Conservation (phyloP, 2,113 vertebrate genomes). For the Serinus canaria region DNA sequence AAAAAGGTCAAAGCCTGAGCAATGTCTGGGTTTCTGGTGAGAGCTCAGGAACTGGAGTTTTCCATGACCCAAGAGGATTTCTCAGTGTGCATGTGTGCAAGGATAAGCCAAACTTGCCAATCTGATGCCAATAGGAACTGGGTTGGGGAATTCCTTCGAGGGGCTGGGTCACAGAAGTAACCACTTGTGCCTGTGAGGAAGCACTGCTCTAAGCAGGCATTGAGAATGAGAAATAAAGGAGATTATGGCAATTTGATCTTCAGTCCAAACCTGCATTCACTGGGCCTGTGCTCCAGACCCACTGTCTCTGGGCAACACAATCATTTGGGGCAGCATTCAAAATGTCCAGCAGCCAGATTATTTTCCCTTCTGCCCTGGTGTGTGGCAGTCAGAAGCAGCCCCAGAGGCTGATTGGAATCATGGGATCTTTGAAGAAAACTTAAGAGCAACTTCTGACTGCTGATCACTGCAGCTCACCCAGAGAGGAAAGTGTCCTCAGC, state of each 20-base stretch:
- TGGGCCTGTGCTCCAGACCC: not conserved
- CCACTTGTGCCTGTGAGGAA: not conserved
- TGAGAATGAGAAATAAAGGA: not conserved
- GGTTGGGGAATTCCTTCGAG: not conserved
- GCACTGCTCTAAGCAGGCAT: not conserved
- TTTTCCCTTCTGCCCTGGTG: not conserved
- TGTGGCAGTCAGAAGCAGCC: not conserved
- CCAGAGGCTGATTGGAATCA: not conserved
- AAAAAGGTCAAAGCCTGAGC: not conserved
- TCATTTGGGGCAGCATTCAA: not conserved
- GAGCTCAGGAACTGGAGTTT: not conserved
- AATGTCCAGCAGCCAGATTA: rapidly evolving
- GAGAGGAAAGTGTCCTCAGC: not conserved
- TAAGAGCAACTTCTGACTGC: not conserved
- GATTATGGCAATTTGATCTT: rapidly evolving
- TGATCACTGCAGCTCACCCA: not conserved
- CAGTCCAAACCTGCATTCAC: not conserved
- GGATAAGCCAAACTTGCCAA: not conserved
- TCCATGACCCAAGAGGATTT: not conserved
- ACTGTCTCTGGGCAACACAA: not conserved
- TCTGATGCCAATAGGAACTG: not conserved
- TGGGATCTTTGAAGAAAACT: not conserved
- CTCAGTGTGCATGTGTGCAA: not conserved
- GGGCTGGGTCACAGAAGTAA: not conserved
- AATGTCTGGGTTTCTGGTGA: not conserved